phyloP scores from a whole-genome alignment of 2,113 vertebrate species.

The Pseudorasbora parva region DNA sequence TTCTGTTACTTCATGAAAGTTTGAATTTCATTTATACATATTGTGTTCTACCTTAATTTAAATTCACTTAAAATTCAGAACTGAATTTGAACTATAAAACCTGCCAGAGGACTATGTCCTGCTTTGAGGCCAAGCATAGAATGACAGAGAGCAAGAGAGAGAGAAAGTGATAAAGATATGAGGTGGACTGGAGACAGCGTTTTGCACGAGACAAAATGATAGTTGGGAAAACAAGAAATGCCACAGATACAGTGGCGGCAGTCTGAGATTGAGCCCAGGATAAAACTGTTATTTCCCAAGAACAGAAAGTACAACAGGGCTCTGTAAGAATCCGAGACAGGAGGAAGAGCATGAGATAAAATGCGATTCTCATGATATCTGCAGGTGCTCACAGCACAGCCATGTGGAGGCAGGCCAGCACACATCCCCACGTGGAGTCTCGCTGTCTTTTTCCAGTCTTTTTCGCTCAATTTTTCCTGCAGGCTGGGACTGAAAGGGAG shows the following conservation, averaged over 20 bases:
- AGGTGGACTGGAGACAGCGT: neutral
- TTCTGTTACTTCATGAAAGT: no score
- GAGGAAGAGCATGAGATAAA: conserved; percentile 33
- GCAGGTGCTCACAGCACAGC: conserved; percentile 49
- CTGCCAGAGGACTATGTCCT: neutral
- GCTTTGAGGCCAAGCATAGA: neutral
- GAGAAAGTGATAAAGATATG: conserved; percentile 11
- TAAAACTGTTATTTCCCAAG: conserved; percentile 35
- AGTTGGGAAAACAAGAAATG: conserved; percentile 4
- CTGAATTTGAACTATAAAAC: neutral
- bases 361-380: conserved; percentile 36
- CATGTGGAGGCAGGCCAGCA: conserved; percentile 47
- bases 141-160: neutral
- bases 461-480: conserved; percentile 19
- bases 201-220: conserved; percentile 21
- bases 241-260: conserved; percentile 39
- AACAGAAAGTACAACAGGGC: neutral
- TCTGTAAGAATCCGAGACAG: conserved; percentile 20
- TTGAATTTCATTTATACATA: neutral
- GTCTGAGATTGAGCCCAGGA: conserved; percentile 32
- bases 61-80: neutral
- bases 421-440: conserved; percentile 47
- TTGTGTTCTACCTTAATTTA: neutral
- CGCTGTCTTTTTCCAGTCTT: conserved; percentile 8
- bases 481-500: conserved; percentile 46